A percentile compares a stretch with the other conserved stretches of the same genome.
phyloP scores from a whole-genome alignment of 1,140 invertebrate genomes.

The Bombus huntii region DNA sequence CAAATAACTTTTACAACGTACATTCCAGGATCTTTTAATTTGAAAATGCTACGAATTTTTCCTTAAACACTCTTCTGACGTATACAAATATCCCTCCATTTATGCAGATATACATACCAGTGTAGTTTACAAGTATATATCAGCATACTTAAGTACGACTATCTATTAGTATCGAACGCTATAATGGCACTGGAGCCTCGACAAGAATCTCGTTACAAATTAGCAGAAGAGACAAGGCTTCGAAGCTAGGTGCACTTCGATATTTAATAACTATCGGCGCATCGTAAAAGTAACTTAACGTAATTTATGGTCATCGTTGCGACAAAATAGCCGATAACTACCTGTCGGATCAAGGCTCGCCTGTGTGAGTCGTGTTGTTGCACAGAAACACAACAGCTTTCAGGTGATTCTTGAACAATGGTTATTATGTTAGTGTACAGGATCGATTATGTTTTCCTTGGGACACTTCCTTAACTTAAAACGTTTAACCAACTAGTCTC shows the following conservation, averaged over 20 bases:
- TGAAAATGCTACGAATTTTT: not conserved
- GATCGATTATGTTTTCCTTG: not conserved
- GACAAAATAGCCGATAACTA: not conserved
- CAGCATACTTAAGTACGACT: too few relatives aligned
- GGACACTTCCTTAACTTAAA: not conserved
- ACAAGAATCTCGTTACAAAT: not conserved
- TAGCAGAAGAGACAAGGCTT: not conserved
- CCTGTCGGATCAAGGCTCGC: not conserved
- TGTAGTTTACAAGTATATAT: not conserved
- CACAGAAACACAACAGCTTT: not conserved
- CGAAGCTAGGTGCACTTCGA: not conserved
- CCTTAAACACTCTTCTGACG: not conserved
- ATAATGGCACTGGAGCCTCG: too few relatives aligned
- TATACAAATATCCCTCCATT: not conserved
- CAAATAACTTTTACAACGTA: not conserved
- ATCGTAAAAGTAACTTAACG: conserved; percentile 20
- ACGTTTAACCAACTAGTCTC: not conserved
- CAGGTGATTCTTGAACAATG: not conserved
- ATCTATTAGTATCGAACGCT: not conserved
- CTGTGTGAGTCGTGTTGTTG: not conserved
- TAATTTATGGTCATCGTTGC: conserved; percentile 11
- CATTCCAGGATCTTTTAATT: not conserved
- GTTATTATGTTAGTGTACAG: not conserved
- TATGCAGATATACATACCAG: not conserved
- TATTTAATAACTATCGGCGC: conserved; percentile 20